Evolutionary conservation across 2,888 invertebrate species (phyloP).

Genomic region (Macrosoma leucophasiata): DNA sequence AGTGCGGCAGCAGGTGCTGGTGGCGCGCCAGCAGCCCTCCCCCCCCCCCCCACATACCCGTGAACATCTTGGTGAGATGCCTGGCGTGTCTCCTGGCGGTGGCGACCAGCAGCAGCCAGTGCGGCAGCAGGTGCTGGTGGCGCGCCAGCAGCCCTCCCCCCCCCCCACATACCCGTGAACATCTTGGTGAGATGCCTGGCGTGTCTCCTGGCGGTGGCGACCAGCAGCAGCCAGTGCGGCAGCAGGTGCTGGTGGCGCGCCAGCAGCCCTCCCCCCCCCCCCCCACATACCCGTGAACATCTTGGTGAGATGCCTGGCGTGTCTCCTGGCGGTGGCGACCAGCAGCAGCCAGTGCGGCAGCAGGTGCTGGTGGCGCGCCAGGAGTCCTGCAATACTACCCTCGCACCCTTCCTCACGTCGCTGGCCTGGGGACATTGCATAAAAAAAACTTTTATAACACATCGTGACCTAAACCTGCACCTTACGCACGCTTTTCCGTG

Average conservation of each 20-base stretch:
- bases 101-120: constrained; percentile 93
- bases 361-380: constrained; percentile 92
- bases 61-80: constrained; percentile 86
- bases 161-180: constrained; percentile 78
- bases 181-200: constrained; percentile 87
- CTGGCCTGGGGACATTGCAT: no score
- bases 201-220: constrained; percentile 91
- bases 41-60: constrained; percentile 76
- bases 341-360: constrained; percentile 95
- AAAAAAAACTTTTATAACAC: no score
- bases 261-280: constrained; percentile 85
- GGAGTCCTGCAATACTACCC: constrained; percentile 83
- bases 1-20: constrained; percentile 93
- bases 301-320: constrained; percentile 87
- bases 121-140: constrained; percentile 93
- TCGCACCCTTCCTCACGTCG: constrained; percentile 27
- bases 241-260: constrained; percentile 93
- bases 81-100: constrained; percentile 91
- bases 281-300: constrained; percentile 80
- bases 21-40: constrained; percentile 91
- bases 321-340: constrained; percentile 90
- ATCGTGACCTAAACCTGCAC: no score
- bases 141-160: constrained; percentile 81
- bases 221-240: constrained; percentile 93
- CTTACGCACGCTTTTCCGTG: no score